A percentile compares a stretch with the other conserved stretches of the same genome.
These are phyloP conservation scores for Scolopax bukidnonensis DNA, from an alignment of 2,797 vertebrate species.

Conservation along the genomic window DNA sequence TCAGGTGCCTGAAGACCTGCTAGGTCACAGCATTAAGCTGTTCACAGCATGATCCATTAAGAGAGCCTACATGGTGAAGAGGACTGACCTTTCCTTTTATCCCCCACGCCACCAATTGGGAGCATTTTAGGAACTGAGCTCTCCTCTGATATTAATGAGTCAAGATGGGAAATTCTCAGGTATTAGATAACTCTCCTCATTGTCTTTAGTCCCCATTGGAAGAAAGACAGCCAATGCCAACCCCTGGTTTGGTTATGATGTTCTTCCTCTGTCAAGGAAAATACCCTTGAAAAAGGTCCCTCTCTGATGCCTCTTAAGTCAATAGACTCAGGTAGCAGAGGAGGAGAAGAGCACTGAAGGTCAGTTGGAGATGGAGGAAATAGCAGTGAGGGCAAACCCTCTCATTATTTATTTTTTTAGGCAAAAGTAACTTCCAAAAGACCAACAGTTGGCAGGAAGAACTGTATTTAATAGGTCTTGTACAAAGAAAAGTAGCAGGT, in stretches of 20 bases:
- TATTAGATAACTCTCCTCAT: not conserved
- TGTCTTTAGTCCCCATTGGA: not conserved
- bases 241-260: not conserved
- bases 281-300: not conserved
- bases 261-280: not conserved
- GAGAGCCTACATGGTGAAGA: not conserved
- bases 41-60: not conserved
- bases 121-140: not conserved
- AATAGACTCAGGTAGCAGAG: not conserved
- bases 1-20: not conserved
- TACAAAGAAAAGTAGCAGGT: not conserved
- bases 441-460: not conserved
- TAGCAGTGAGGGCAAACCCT: not conserved
- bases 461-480: not conserved
- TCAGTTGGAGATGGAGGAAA: not conserved
- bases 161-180: not conserved
- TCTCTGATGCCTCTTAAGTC: not conserved
- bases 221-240: not conserved
- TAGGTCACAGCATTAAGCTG: not conserved
- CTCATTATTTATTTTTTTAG: not conserved
- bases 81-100: not conserved
- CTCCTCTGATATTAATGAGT: not conserved
- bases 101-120: accelerated
- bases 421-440: not conserved
- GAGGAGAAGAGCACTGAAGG: not conserved